phyloP scores from a whole-genome alignment of 2,113 vertebrate genomes.

The Struthidea cinerea region DNA sequence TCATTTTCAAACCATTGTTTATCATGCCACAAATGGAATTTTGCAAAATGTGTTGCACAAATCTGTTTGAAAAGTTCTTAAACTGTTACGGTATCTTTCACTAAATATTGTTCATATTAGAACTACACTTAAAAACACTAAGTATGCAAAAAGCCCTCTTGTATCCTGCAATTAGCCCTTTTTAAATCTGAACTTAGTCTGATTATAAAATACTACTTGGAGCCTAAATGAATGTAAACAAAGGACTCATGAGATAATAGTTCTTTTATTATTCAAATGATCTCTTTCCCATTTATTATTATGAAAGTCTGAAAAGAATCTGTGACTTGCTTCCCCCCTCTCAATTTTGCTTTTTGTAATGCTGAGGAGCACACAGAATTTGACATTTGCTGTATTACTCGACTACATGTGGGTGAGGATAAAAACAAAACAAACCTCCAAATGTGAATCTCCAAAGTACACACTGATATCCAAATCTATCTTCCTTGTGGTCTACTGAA shows the following conservation, averaged over 20 bases:
- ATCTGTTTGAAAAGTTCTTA: background rate
- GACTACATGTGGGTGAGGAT: fast-evolving
- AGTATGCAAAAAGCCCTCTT: background rate
- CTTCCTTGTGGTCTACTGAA: background rate
- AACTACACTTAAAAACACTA: background rate
- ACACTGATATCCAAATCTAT: background rate
- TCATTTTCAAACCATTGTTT: background rate
- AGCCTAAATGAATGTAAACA: background rate
- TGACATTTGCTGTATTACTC: background rate
- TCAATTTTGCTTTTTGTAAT: background rate
- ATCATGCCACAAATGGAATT: background rate
- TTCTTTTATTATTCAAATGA: background rate
- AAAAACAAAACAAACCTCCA: background rate
- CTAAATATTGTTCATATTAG: background rate
- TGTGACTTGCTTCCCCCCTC: background rate
- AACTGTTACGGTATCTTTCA: background rate
- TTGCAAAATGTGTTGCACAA: background rate
- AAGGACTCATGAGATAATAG: background rate
- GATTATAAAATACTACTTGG: background rate
- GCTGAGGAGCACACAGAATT: background rate
- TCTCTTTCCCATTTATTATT: background rate
- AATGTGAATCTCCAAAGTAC: background rate
- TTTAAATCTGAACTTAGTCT: background rate
- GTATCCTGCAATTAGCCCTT: background rate
- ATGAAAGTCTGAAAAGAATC: background rate